These are phyloP conservation scores for Delphinus delphis DNA, from an alignment of 2,113 vertebrate species.

Conservation along the genomic window DNA sequence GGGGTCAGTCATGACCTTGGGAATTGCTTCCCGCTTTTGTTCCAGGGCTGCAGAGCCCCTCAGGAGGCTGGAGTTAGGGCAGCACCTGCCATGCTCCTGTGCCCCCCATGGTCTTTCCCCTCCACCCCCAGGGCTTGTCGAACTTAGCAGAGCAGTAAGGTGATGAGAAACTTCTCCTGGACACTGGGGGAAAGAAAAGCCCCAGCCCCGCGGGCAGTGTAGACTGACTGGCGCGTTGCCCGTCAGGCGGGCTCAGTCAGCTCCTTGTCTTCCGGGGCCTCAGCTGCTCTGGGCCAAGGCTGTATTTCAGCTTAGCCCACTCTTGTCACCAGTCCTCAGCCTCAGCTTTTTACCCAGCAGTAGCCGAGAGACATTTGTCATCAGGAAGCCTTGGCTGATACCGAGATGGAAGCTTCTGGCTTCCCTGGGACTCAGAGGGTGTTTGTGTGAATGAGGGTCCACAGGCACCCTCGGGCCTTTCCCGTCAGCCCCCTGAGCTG, in stretches of 20 bases:
- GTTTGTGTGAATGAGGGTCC: background rate
- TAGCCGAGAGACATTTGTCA: background rate
- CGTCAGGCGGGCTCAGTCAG: background rate
- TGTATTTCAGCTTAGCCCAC: fast-evolving
- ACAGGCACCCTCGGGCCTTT: background rate
- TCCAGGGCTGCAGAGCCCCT: background rate
- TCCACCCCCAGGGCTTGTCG: background rate
- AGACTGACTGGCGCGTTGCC: background rate
- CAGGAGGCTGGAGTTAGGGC: background rate
- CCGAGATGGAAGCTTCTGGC: background rate
- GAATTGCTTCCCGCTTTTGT: background rate
- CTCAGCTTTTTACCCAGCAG: background rate
- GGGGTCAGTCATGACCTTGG: background rate
- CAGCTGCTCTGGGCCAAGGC: background rate
- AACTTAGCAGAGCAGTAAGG: background rate
- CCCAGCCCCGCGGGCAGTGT: background rate
- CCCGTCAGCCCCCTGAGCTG: background rate
- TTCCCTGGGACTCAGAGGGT: background rate
- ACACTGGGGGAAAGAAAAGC: background rate
- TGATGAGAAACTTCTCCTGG: background rate
- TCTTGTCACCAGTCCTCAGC: background rate
- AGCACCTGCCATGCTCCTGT: background rate
- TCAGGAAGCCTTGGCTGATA: background rate
- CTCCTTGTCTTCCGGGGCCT: background rate
- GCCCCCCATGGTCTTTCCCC: no score